phyloP scores from a whole-genome alignment of 30 jellyfish, hydroid and myxozoan genomes.

The Calvadosia cruxmelitensis region DNA sequence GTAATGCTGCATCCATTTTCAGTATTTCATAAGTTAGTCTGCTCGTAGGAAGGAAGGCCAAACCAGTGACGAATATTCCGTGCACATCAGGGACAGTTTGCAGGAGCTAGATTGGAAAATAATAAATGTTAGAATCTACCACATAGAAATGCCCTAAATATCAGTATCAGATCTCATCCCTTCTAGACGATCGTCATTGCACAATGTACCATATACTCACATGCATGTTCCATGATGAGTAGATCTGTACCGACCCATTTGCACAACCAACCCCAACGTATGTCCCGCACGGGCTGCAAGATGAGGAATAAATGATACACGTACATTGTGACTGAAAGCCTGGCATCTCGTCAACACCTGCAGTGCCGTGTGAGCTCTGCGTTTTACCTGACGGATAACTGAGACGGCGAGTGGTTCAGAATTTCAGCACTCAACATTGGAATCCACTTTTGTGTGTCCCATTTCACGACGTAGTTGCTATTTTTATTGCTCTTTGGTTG shows the following conservation, averaged over 20 bases:
- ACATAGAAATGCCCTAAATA: no score
- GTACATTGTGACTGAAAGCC: neutral
- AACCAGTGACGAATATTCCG: constrained; percentile 77
- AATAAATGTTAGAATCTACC: neutral
- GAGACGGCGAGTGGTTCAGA: constrained; percentile 34
- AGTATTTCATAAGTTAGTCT: constrained; percentile 43
- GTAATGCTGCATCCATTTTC: constrained; percentile 59
- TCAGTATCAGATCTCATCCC: no score
- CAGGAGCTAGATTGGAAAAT: constrained; percentile 53
- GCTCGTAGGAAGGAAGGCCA: constrained; percentile 70
- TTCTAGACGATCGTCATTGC: no score
- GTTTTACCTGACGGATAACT: constrained; percentile 74
- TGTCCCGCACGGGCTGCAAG: constrained; percentile 66
- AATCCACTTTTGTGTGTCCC: constrained; percentile 75
- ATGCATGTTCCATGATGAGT: constrained; percentile 77
- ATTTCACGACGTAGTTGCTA: constrained; percentile 57
- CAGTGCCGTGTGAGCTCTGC: neutral
- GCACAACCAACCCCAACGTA: constrained; percentile 87
- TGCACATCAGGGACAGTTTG: constrained; percentile 55
- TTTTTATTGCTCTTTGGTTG: constrained; percentile 25
- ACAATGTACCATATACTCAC: constrained; percentile 36
- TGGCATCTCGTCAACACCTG: neutral
- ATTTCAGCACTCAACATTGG: constrained; percentile 42
- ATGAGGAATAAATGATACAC: neutral
- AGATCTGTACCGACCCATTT: constrained; percentile 64